Percentiles rank a stretch among this genome's conserved stretches.
These are phyloP conservation scores for Heliconius sara DNA, from an alignment of 2,888 invertebrate species.

Conservation along the genomic window DNA sequence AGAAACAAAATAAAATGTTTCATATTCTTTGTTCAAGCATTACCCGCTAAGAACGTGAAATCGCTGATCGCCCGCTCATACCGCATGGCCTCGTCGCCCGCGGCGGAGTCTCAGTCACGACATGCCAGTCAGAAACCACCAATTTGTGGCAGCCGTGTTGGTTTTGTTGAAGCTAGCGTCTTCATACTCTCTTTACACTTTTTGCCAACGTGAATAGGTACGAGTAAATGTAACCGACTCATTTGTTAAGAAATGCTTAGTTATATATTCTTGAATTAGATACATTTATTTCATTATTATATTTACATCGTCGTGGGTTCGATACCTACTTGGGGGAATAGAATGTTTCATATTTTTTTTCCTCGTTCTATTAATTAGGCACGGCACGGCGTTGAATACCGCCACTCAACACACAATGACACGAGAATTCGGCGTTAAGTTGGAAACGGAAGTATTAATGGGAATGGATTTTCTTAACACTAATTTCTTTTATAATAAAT, in stretches of 20 bases:
- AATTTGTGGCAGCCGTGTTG: constrained; percentile 83
- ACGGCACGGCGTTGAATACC: too few relatives aligned
- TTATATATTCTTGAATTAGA: constrained; percentile 26
- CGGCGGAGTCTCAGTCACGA: constrained; percentile 77
- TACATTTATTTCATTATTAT: constrained; percentile 35
- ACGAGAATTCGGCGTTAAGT: too few relatives aligned
- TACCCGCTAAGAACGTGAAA: constrained; percentile 58
- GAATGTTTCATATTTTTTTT: too few relatives aligned
- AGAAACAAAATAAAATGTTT: background rate
- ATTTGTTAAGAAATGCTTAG: constrained; percentile 48
- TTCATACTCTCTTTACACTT: constrained; percentile 79
- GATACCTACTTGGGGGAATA: too few relatives aligned
- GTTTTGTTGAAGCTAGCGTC: constrained; percentile 81
- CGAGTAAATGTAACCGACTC: constrained; percentile 44
- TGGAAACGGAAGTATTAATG: too few relatives aligned
- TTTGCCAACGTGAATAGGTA: constrained; percentile 57
- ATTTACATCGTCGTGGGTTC: background rate
- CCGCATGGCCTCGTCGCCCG: constrained; percentile 64
- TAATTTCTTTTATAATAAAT: too few relatives aligned
- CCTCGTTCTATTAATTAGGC: too few relatives aligned
- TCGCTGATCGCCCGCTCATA: constrained; percentile 39
- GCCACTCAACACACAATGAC: too few relatives aligned
- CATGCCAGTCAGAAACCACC: constrained; percentile 78
- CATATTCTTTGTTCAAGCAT: constrained; percentile 10
- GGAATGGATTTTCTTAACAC: too few relatives aligned